Conservation (phyloP, 2,113 vertebrate genomes). For the Eupsittula cactorum region DNA sequence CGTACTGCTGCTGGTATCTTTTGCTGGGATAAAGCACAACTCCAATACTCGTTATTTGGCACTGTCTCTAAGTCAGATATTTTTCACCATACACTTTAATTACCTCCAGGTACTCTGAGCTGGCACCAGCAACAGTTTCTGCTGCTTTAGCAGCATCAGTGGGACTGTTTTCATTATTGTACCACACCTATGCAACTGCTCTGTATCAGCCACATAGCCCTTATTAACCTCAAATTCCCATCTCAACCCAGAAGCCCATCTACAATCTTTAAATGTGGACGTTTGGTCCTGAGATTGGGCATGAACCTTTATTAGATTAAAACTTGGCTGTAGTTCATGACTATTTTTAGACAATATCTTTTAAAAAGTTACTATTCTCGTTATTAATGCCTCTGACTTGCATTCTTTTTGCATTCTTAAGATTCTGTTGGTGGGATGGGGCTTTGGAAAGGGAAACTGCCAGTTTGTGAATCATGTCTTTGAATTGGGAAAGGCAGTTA, state of each 20-base stretch:
- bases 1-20: not conserved
- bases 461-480: not conserved
- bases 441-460: not conserved
- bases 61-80: not conserved
- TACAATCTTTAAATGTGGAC: not conserved
- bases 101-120: not conserved
- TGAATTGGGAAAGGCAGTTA: not conserved
- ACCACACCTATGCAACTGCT: not conserved
- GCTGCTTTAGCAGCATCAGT: not conserved
- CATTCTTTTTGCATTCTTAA: not conserved
- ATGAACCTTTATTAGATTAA: not conserved
- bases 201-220: not conserved
- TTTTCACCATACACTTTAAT: not conserved
- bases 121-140: not conserved
- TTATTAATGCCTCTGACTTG: not conserved
- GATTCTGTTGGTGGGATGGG: not conserved
- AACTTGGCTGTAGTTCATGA: not conserved
- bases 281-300: not conserved
- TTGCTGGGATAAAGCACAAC: not conserved
- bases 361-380: not conserved
- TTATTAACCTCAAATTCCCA: not conserved
- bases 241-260: not conserved
- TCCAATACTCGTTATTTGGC: not conserved
- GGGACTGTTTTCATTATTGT: not conserved
- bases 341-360: not conserved